phyloP scores from a whole-genome alignment of 37 sponge, comb jelly and placozoan species.

The Bolinopsis microptera region DNA sequence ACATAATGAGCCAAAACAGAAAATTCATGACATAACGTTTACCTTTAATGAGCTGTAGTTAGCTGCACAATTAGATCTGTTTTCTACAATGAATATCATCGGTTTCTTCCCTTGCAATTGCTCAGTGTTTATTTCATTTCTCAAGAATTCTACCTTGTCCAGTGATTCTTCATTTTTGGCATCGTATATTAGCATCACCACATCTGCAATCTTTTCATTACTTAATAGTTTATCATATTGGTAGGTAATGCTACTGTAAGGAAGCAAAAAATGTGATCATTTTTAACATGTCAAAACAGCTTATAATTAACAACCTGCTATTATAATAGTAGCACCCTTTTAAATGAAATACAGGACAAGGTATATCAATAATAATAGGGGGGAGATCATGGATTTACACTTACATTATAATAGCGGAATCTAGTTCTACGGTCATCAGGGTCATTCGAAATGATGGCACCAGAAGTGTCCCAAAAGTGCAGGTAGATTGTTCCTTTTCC shows the following conservation, averaged over 20 bases:
- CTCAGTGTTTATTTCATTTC: not conserved
- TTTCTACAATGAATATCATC: conserved; percentile 2
- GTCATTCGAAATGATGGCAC: not conserved
- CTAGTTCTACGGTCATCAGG: not conserved
- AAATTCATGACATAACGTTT: not conserved
- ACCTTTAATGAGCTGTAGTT: not conserved
- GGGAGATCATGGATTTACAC: no score
- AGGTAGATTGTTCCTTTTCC: conserved; percentile 3
- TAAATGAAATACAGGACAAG: no score
- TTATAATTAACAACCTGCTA: not conserved
- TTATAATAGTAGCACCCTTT: no score
- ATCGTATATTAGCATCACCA: not conserved
- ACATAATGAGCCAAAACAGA: not conserved
- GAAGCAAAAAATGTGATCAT: no score
- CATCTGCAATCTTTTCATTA: conserved; percentile 23
- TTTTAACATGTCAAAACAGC: not conserved
- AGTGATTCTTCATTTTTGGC: not conserved
- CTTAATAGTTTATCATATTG: not conserved
- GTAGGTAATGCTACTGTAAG: no score
- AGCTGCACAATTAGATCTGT: not conserved
- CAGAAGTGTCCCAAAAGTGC: conserved; percentile 51
- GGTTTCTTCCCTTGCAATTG: not conserved
- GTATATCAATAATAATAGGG: no score
- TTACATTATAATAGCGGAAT: not conserved
- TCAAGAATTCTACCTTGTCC: not conserved